Evolutionary conservation across 2,888 invertebrate genomes (phyloP).

Genomic region (Amiota minor): DNA sequence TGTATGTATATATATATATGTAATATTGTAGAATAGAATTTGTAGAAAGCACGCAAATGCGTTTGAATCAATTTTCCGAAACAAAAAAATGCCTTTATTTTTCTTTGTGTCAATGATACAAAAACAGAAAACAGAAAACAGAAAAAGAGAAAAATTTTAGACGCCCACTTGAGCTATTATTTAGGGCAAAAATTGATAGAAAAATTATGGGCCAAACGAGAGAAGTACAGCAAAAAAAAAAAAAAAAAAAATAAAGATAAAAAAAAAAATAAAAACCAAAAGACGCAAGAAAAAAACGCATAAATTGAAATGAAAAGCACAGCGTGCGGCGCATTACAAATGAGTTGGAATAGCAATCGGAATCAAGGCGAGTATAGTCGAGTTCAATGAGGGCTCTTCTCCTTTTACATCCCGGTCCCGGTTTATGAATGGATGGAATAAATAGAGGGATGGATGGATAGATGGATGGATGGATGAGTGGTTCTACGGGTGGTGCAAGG

Average conservation of each 20-base stretch:
- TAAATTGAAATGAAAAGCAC: conserved; percentile 63
- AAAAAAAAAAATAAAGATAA: conserved; percentile 22
- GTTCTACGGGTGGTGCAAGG: neutral
- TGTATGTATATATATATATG: conserved; percentile 43
- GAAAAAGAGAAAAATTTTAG: conserved; percentile 10
- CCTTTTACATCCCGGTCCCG: neutral
- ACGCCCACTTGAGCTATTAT: conserved; percentile 23
- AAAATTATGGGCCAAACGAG: conserved; percentile 12
- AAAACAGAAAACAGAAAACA: no score
- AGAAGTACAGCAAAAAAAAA: neutral
- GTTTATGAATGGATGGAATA: neutral
- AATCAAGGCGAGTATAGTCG: neutral
- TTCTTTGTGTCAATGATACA: neutral
- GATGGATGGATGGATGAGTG: neutral
- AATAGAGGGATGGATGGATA: neutral
- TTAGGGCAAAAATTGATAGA: conserved; percentile 13
- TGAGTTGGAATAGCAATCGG: conserved; percentile 48
- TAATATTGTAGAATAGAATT: conserved; percentile 57
- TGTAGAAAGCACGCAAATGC: conserved; percentile 69
- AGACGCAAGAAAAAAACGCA: conserved; percentile 51
- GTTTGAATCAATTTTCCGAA: conserved; percentile 69
- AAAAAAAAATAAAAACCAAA: conserved; percentile 27
- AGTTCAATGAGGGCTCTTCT: neutral
- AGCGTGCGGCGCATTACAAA: conserved; percentile 67
- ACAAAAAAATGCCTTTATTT: neutral